Conservation (phyloP, 2,113 vertebrate genomes). For the Periophthalmus modestus region DNA sequence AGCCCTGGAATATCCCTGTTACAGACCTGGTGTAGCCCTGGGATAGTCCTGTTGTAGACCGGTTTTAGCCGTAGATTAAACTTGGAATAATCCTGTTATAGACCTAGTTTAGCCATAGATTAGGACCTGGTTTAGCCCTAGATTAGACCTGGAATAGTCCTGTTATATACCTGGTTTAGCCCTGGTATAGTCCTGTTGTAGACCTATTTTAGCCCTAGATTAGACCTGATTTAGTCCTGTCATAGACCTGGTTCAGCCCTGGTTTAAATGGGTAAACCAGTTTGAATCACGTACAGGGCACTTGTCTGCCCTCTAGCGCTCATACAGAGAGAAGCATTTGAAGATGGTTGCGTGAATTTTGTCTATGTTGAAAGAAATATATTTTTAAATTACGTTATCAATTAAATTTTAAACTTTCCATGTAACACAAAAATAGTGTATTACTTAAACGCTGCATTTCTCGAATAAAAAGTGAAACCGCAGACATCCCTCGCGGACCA, state of each 20-base stretch:
- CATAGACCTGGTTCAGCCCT: neutral
- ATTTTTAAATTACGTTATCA: neutral
- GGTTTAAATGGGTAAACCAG: neutral
- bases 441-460: neutral
- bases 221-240: too few relatives aligned
- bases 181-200: too few relatives aligned
- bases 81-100: too few relatives aligned
- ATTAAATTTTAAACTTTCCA: too few relatives aligned
- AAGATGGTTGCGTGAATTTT: neutral
- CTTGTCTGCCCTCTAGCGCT: constrained; percentile 54
- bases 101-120: too few relatives aligned
- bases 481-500: constrained; percentile 23
- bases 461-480: constrained; percentile 8
- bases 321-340: constrained; percentile 30
- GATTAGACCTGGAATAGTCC: too few relatives aligned
- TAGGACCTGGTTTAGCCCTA: too few relatives aligned
- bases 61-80: too few relatives aligned
- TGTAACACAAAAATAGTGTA: neutral
- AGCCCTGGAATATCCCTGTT: too few relatives aligned
- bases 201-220: neutral
- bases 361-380: neutral
- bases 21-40: too few relatives aligned
- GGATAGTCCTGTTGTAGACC: too few relatives aligned
- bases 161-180: too few relatives aligned
- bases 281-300: neutral